Evolutionary conservation across 2,888 invertebrate genomes (phyloP).

Genomic region (Spisula solida): DNA sequence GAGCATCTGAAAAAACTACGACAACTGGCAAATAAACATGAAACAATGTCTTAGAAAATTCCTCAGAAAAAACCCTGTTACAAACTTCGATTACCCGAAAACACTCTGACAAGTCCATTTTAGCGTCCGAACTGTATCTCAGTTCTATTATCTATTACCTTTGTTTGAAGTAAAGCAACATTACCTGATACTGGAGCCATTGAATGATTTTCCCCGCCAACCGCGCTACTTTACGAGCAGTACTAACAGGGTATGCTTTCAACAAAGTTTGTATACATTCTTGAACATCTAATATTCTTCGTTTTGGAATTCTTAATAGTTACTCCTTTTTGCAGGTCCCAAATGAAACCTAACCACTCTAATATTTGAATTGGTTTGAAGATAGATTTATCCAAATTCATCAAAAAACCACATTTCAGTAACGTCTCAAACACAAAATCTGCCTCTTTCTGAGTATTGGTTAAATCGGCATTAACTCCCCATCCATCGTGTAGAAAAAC

Average conservation of each 20-base stretch:
- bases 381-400: no score
- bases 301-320: neutral
- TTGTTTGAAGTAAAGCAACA: no score
- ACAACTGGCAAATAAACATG: neutral
- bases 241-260: neutral
- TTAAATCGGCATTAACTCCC: no score
- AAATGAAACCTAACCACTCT: slow-evolving; percentile 5
- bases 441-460: neutral
- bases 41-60: no score
- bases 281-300: neutral
- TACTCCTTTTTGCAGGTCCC: neutral
- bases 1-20: neutral
- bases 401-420: neutral
- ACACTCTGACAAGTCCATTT: no score
- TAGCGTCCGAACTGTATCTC: neutral
- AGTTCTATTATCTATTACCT: no score
- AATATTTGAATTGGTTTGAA: neutral
- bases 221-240: neutral
- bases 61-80: no score
- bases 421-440: slow-evolving; percentile 4
- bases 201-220: slow-evolving; percentile 26
- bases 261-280: neutral
- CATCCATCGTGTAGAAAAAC: slow-evolving; percentile 18
- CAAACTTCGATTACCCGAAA: no score
- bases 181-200: slow-evolving; percentile 28